Conservation (phyloP, 1,140 invertebrate genomes). For the Orchestia grillus region DNA sequence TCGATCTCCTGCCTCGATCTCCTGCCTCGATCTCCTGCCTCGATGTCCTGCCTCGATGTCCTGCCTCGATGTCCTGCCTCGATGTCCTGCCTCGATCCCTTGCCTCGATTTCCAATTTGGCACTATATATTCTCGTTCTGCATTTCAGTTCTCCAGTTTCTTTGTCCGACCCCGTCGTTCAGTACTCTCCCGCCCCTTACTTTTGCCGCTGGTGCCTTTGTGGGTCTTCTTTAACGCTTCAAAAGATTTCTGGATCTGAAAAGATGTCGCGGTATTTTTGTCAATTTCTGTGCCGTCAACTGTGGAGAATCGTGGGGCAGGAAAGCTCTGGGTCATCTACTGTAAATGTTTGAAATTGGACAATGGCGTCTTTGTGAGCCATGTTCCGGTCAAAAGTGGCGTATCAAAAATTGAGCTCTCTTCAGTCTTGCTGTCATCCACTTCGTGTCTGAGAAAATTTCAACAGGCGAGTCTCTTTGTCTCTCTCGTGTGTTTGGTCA, state of each 20-base stretch:
- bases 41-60: too few species aligned
- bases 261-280: not conserved
- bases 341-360: not conserved
- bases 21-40: too few species aligned
- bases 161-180: too few species aligned
- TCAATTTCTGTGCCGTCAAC: not conserved
- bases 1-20: too few species aligned
- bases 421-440: not conserved
- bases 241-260: not conserved
- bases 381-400: not conserved
- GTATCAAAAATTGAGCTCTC: not conserved
- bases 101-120: too few species aligned
- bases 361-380: not conserved
- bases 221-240: not conserved
- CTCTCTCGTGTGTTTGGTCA: not conserved
- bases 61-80: too few species aligned
- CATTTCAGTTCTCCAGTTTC: too few species aligned
- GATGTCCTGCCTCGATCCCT: too few species aligned
- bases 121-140: too few species aligned
- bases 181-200: not conserved
- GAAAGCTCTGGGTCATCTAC: not conserved
- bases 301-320: not conserved
- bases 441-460: not conserved
- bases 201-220: not conserved
- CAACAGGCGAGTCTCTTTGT: not conserved